Evolutionary conservation across 1,140 invertebrate genomes (phyloP), one percentile per base, ranked within the genome.

Genomic region (Laodelphax striatellus): DNA sequence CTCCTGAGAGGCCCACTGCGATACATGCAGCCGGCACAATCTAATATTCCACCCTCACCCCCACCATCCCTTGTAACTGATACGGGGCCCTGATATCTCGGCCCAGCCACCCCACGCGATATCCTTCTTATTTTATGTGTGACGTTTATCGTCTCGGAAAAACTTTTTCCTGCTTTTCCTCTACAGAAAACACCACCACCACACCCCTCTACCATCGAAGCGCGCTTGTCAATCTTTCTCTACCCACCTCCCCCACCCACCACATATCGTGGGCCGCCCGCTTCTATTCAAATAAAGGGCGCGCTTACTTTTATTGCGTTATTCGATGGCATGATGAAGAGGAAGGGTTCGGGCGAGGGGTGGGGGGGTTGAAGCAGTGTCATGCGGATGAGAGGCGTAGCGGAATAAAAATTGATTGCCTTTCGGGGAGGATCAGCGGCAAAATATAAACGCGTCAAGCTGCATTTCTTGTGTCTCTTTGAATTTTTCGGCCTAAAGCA

Each of bases 111-210:
- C 34, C 34, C 10, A 38, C 34, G 34, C 34, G 34, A 50, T 50
- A 50, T 50, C 46, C 46, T 50, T 50, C 46, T 50, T 50, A 50
- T 50, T 50, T 50, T 50, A 50, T 50, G 46, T 50, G 46, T 50
- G 46, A 50, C 46, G 46, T 50, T 50, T 50, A 50, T 50, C 46
- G 46, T 50, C 21, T 50, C 46, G 46, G 46, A 50, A 50, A 50
- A 50, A 50, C 46, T 50, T 50, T 50, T 50, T 50, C 21, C 46
- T 19, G 46, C 46, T 11, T 38, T 38, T 38, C 34, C 34, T 5
- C 34, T 13, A 38, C 34, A 38, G 34, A 38, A 38, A 38, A 38
- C 34, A 38, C 34, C 34, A 9, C 34, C 11, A 9, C 11, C 34
- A 38, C 34, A 38, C 34, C 10, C 34, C 34, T 38, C 34, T 11